A percentile compares a stretch with the other conserved stretches of the same genome.
Evolutionary conservation across 1,140 invertebrate species (phyloP).

Genomic region (Bombus confusus): DNA sequence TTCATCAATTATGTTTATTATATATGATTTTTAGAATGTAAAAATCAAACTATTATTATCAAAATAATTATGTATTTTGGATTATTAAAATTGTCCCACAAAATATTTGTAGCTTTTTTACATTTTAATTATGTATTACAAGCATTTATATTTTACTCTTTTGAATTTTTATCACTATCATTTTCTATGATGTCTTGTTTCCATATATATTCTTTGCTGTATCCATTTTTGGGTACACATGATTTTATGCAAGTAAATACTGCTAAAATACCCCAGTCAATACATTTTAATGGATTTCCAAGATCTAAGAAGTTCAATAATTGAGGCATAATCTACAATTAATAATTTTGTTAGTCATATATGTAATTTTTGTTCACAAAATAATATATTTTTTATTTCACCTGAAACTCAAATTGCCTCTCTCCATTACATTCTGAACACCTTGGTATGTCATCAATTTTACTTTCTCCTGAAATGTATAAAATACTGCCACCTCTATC

Average conservation of each 20-base stretch:
- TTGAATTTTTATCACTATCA: background rate
- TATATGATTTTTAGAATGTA: background rate
- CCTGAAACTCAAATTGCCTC: slow-evolving; percentile 96
- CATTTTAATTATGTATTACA: background rate
- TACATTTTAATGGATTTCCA: slow-evolving; percentile 86
- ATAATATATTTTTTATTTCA: slow-evolving; percentile 17
- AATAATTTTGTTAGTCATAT: slow-evolving; percentile 46
- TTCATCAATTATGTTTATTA: background rate
- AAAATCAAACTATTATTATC: background rate
- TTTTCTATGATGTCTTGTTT: slow-evolving; percentile 90
- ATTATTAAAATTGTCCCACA: background rate
- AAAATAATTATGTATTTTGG: background rate
- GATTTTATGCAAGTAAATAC: slow-evolving; percentile 93
- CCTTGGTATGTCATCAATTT: slow-evolving; percentile 85
- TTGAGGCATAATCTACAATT: slow-evolving; percentile 94
- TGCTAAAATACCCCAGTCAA: slow-evolving; percentile 95
- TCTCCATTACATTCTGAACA: slow-evolving; percentile 89
- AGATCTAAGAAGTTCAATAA: slow-evolving; percentile 89
- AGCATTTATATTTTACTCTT: background rate
- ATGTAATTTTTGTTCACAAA: background rate
- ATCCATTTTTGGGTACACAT: slow-evolving; percentile 86
- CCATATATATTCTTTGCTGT: slow-evolving; percentile 91
- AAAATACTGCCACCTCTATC: slow-evolving; percentile 89
- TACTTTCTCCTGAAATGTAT: slow-evolving; percentile 87
- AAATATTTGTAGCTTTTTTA: background rate